phyloP scores from a whole-genome alignment of 2,113 vertebrate genomes.

The Notiomystis cincta region DNA sequence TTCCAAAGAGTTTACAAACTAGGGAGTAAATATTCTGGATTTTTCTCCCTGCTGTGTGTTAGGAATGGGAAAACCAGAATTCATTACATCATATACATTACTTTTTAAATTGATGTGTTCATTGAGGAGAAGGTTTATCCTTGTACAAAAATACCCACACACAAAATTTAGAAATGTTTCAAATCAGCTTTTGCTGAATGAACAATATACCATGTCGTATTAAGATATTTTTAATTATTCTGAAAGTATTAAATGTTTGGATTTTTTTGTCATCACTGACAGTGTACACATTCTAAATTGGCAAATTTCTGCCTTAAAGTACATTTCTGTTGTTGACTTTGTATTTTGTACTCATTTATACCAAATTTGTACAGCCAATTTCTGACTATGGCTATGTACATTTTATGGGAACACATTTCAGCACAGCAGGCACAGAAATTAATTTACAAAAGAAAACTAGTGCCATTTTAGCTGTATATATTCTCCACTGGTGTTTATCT shows the following conservation, averaged over 20 bases:
- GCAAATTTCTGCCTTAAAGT: not conserved
- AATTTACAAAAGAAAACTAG: not conserved
- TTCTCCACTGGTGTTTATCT: not conserved
- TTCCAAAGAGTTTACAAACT: not conserved
- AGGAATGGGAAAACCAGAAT: not conserved
- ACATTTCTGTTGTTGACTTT: not conserved
- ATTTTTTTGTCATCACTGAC: not conserved
- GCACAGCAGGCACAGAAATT: not conserved
- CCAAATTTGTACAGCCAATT: not conserved
- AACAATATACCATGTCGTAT: rapidly evolving
- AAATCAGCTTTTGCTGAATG: not conserved
- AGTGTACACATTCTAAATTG: rapidly evolving
- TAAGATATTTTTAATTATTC: not conserved
- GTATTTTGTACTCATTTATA: not conserved
- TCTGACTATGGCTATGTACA: not conserved
- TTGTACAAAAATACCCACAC: not conserved
- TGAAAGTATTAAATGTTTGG: not conserved
- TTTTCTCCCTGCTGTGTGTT: not conserved
- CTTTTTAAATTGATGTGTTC: not conserved
- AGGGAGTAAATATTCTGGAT: not conserved
- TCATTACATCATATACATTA: not conserved
- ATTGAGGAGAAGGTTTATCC: not conserved
- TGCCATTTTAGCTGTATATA: not conserved
- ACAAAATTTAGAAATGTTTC: not conserved
- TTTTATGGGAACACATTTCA: not conserved